phyloP scores from a whole-genome alignment of 2,888 invertebrate species.

The Eupeodes latifasciatus region DNA sequence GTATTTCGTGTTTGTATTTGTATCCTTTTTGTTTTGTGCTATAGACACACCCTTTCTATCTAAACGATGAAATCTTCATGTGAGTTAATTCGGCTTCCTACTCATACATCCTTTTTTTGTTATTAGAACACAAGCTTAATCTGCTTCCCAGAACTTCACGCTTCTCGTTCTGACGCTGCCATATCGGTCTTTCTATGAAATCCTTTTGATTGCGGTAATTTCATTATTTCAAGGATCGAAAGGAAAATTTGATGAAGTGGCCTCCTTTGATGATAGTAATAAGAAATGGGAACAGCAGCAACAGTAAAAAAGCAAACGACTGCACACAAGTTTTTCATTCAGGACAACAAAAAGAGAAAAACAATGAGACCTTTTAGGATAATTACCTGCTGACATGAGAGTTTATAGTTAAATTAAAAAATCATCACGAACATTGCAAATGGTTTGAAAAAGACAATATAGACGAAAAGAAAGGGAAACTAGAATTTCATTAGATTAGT shows the following conservation, averaged over 20 bases:
- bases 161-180: neutral
- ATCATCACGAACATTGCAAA: slow-evolving; percentile 65
- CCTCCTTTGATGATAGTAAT: slow-evolving; percentile 58
- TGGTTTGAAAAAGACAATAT: slow-evolving; percentile 27
- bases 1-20: slow-evolving; percentile 36
- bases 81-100: slow-evolving; percentile 46
- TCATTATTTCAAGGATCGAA: slow-evolving; percentile 73
- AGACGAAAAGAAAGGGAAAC: slow-evolving; percentile 39
- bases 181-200: slow-evolving; percentile 23
- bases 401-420: slow-evolving; percentile 74
- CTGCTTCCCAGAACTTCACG: neutral
- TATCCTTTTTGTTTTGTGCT: slow-evolving; percentile 51
- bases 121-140: slow-evolving; percentile 17
- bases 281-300: slow-evolving; percentile 17
- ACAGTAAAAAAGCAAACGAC: slow-evolving; percentile 31
- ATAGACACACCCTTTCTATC: slow-evolving; percentile 9
- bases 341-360: slow-evolving; percentile 34
- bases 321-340: slow-evolving; percentile 34
- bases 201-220: slow-evolving; percentile 71
- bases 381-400: slow-evolving; percentile 74
- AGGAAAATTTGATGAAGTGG: slow-evolving; percentile 72
- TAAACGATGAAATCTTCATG: slow-evolving; percentile 55
- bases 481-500: slow-evolving; percentile 58
- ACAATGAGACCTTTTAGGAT: slow-evolving; percentile 73
- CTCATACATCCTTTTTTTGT: slow-evolving; percentile 20